phyloP scores from a whole-genome alignment of 2,797 vertebrate species.

The Myotis myotis region DNA sequence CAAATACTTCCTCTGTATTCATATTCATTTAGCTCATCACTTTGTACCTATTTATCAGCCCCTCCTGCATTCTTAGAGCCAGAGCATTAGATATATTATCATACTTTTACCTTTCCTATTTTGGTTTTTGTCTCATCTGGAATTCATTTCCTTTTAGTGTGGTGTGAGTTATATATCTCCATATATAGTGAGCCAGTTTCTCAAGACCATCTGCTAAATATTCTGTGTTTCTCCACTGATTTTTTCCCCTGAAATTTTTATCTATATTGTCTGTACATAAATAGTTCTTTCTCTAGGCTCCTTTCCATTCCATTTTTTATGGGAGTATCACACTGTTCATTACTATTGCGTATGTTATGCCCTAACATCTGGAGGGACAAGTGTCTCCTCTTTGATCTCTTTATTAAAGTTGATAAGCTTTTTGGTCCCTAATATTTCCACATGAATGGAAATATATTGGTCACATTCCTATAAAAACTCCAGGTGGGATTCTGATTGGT shows the following conservation, averaged over 20 bases:
- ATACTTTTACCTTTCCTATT: not conserved
- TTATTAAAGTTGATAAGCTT: not conserved
- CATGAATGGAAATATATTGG: not conserved
- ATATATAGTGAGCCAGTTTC: not conserved
- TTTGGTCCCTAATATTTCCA: not conserved
- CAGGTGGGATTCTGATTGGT: not conserved
- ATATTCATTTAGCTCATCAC: not conserved
- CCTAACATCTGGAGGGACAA: not conserved
- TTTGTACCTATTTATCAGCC: not conserved
- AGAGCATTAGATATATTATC: not conserved
- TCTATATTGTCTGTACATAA: not conserved
- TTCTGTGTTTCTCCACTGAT: not conserved
- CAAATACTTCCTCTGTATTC: not conserved
- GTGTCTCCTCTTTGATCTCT: not conserved
- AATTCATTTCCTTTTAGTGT: not conserved
- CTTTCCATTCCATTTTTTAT: not conserved
- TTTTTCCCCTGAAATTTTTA: not conserved
- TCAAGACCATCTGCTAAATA: not conserved
- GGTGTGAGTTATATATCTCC: not conserved
- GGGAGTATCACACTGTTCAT: not conserved
- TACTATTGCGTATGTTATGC: not conserved
- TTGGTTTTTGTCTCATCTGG: not conserved
- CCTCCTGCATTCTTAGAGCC: not conserved
- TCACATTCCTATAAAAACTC: not conserved
- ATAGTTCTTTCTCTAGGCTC: not conserved